Evolutionary conservation across 1,140 invertebrate species (phyloP).

Genomic region (Bombus difficillimus): DNA sequence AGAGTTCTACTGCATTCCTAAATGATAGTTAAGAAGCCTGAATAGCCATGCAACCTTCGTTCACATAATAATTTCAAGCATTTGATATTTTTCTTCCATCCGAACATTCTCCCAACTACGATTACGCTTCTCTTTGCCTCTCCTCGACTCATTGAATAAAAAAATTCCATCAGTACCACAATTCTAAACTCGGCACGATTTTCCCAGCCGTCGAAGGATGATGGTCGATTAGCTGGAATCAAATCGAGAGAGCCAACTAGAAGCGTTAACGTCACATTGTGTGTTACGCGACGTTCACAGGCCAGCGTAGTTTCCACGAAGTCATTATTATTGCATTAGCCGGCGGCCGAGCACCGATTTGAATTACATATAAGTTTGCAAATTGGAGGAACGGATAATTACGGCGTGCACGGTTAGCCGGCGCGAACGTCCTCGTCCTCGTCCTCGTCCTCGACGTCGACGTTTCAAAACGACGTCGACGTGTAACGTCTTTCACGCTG

Average conservation of each 20-base stretch:
- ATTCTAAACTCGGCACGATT: neutral
- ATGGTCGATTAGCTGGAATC: slow-evolving; percentile 10
- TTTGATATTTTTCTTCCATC: too few relatives aligned
- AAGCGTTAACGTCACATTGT: slow-evolving; percentile 25
- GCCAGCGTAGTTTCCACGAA: slow-evolving; percentile 55
- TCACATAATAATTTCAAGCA: too few relatives aligned
- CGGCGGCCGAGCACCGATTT: slow-evolving; percentile 55
- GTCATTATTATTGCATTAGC: slow-evolving; percentile 67
- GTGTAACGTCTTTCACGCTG: neutral
- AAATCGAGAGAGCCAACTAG: slow-evolving; percentile 23
- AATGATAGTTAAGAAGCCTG: too few relatives aligned
- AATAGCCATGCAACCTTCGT: neutral
- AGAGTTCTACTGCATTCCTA: too few relatives aligned
- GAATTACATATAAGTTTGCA: slow-evolving; percentile 64
- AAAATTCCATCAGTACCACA: neutral
- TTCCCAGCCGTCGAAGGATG: neutral
- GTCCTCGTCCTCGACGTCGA: neutral
- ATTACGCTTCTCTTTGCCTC: neutral
- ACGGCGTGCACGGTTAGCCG: slow-evolving; percentile 30
- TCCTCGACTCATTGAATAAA: neutral
- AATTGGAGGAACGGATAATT: slow-evolving; percentile 65
- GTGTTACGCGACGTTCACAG: slow-evolving; percentile 11
- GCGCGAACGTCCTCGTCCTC: slow-evolving; percentile 36
- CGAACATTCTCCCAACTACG: too few relatives aligned
- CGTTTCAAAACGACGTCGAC: neutral